phyloP scores from a whole-genome alignment of 2,888 invertebrate species.

The Drosophila longiperda region DNA sequence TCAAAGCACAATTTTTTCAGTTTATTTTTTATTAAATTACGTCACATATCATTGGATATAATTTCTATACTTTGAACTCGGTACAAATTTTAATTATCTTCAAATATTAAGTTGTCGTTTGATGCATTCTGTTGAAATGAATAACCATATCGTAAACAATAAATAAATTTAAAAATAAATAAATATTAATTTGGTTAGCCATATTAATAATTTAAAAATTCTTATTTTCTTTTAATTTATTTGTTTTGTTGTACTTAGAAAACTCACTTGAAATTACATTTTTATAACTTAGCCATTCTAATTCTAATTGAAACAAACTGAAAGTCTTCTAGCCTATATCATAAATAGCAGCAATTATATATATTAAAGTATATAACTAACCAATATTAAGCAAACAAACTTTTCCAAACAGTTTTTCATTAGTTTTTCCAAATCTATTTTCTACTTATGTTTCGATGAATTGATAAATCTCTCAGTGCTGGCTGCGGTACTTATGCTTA shows the following conservation, averaged over 20 bases:
- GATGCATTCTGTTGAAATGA: constrained; percentile 45
- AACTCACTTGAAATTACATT: constrained; percentile 34
- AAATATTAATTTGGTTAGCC: constrained; percentile 20
- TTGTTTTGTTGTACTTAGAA: constrained; percentile 64
- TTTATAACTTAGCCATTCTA: constrained; percentile 25
- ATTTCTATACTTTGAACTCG: constrained; percentile 19
- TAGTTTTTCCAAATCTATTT: constrained; percentile 23
- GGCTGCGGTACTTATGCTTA: constrained; percentile 62
- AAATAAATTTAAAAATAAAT: constrained; percentile 32
- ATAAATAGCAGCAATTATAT: constrained; percentile 34
- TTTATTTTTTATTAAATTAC: constrained; percentile 9
- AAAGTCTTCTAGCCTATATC: constrained; percentile 37
- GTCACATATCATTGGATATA: constrained; percentile 58
- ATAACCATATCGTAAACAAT: constrained; percentile 72
- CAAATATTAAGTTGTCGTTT: constrained; percentile 4
- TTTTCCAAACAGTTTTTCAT: constrained; percentile 11
- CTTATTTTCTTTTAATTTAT: constrained; percentile 30
- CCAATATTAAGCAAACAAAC: constrained; percentile 9
- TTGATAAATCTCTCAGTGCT: constrained; percentile 47
- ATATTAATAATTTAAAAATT: constrained; percentile 29
- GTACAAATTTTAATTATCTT: constrained; percentile 35
- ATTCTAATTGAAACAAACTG: constrained; percentile 13
- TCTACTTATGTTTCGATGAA: constrained; percentile 22
- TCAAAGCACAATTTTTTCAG: constrained; percentile 14
- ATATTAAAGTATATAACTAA: constrained; percentile 17